Evolutionary conservation across 2,888 invertebrate genomes (phyloP).

Genomic region (Altica lythri): DNA sequence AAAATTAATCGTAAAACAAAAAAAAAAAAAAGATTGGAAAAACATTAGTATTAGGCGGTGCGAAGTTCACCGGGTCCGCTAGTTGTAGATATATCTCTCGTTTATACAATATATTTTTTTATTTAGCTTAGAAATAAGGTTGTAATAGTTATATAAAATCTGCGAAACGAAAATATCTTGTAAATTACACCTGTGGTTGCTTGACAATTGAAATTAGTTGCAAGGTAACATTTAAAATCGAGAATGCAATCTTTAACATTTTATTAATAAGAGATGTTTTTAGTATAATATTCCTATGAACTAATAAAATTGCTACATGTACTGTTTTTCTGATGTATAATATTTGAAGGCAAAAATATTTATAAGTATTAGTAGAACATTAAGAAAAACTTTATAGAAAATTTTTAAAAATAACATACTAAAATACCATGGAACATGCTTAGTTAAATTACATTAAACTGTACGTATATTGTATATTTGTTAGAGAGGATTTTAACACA

Average conservation of each 20-base stretch:
- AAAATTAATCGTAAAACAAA: no score
- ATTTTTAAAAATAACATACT: conserved; percentile 38
- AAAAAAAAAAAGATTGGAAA: no score
- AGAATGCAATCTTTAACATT: conserved; percentile 48
- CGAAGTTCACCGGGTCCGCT: no score
- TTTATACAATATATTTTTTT: no score
- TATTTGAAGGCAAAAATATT: conserved; percentile 50
- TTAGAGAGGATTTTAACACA: conserved; percentile 40
- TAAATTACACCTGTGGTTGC: no score
- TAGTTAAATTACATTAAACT: conserved; percentile 25
- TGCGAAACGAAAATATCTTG: no score
- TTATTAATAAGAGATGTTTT: conserved; percentile 51
- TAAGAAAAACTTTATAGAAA: conserved; percentile 47
- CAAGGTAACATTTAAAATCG: no score
- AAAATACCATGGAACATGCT: conserved; percentile 34
- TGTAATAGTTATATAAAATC: no score
- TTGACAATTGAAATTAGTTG: no score
- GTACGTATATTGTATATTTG: conserved; percentile 32
- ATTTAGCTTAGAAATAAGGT: no score
- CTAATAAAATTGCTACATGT: conserved; percentile 47
- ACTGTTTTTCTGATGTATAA: conserved; percentile 40
- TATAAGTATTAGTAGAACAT: conserved; percentile 51
- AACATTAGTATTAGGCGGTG: no score
- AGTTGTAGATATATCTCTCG: no score
- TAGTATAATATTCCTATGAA: conserved; percentile 48